Evolutionary conservation across 1,140 invertebrate genomes (phyloP).

Genomic region (Leptoteleia sp.): DNA sequence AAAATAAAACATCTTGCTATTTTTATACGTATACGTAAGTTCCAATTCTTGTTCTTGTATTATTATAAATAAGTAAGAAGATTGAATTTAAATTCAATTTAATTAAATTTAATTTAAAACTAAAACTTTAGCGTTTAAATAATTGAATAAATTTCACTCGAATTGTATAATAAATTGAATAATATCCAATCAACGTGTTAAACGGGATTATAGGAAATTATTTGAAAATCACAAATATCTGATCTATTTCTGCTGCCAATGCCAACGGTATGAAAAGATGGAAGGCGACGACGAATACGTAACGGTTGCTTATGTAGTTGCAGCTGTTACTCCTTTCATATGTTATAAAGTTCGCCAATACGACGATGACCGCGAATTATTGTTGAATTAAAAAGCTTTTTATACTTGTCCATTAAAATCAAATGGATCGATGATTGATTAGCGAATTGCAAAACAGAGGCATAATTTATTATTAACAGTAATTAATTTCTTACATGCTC

Average conservation of each 20-base stretch:
- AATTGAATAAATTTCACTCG: no score
- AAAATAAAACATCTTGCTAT: no score
- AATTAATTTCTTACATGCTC: no score
- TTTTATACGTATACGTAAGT: no score
- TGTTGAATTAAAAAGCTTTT: conserved; percentile 52
- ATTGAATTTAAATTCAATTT: no score
- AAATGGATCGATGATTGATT: conserved; percentile 14
- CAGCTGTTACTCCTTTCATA: conserved; percentile 67
- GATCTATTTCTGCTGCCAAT: conserved; percentile 61
- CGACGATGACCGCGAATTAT: conserved; percentile 55
- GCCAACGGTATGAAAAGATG: conserved; percentile 61
- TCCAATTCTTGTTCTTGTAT: no score
- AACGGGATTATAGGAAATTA: conserved; percentile 39
- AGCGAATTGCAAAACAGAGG: neutral
- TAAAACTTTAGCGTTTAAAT: no score
- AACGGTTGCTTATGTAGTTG: conserved; percentile 60
- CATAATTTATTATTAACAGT: neutral
- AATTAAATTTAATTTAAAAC: no score
- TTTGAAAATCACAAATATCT: conserved; percentile 60
- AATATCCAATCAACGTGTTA: no score
- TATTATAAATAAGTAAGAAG: no score
- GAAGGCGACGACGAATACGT: conserved; percentile 57
- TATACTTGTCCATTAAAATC: conserved; percentile 17
- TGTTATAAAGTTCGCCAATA: conserved; percentile 58
- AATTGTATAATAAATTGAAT: no score